These are phyloP conservation scores for Drosophila pseudotalamancana DNA, from an alignment of 2,888 invertebrate species.

Conservation along the genomic window DNA sequence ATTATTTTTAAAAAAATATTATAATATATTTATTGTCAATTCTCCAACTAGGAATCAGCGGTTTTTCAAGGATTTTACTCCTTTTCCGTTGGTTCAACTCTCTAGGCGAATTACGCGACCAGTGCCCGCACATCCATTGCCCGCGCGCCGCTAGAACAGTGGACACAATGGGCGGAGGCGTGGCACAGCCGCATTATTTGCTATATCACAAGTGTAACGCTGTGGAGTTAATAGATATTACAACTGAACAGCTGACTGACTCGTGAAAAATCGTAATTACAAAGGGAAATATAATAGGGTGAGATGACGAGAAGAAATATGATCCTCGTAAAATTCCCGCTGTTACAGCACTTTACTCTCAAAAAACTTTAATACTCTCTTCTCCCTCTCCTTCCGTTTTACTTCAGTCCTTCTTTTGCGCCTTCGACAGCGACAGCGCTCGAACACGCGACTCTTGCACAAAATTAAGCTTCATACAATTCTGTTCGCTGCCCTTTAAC, in stretches of 20 bases:
- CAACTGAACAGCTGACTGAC: constrained; percentile 81
- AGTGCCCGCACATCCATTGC: constrained; percentile 60
- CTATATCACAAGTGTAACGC: constrained; percentile 83
- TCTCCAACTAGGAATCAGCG: constrained; percentile 80
- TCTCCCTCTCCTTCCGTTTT: no score
- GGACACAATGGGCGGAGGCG: constrained; percentile 55
- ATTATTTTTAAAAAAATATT: background rate
- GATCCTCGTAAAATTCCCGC: background rate
- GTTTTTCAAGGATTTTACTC: constrained; percentile 1
- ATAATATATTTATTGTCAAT: constrained; percentile 60
- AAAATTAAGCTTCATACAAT: constrained; percentile 1
- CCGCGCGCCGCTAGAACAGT: constrained; percentile 81
- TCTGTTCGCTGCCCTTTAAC: constrained; percentile 32
- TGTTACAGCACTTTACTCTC: background rate
- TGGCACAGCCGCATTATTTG: constrained; percentile 61
- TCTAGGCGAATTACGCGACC: constrained; percentile 77
- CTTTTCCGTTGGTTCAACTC: constrained; percentile 74
- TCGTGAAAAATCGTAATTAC: constrained; percentile 60
- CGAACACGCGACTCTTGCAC: constrained; percentile 35
- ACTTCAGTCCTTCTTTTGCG: no score
- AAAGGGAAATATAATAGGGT: background rate
- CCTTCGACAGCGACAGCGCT: background rate
- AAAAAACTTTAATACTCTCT: background rate
- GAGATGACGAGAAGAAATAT: background rate
- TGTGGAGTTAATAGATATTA: constrained; percentile 57